These are phyloP conservation scores for Poecile montanus DNA, from an alignment of 2,797 vertebrate species.

Conservation along the genomic window DNA sequence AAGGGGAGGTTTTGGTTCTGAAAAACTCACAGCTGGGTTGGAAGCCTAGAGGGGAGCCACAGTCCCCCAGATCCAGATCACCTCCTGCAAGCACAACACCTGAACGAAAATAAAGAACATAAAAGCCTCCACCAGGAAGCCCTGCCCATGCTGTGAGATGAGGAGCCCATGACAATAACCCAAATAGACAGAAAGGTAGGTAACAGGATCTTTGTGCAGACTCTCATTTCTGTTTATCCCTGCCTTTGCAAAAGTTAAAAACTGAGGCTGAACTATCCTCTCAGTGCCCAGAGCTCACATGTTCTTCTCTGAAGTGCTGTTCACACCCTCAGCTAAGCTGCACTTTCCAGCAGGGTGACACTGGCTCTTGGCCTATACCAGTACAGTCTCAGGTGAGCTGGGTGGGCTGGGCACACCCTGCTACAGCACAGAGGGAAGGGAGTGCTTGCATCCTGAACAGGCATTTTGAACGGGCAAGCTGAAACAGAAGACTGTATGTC, in stretches of 20 bases:
- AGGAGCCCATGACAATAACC: not conserved
- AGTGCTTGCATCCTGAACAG: not conserved
- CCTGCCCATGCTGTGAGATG: not conserved
- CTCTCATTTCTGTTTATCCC: not conserved
- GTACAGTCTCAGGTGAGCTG: not conserved
- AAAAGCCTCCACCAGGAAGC: not conserved
- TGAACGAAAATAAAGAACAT: not conserved
- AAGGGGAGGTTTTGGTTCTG: not conserved
- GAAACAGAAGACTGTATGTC: not conserved
- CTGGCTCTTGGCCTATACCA: rapidly evolving
- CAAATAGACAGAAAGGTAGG: not conserved
- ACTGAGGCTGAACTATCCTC: not conserved
- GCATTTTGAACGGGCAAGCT: not conserved
- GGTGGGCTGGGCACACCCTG: not conserved
- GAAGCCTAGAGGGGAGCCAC: not conserved
- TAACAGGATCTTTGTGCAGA: not conserved
- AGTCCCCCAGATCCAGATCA: not conserved
- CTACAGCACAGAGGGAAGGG: not conserved
- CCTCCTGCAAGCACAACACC: not conserved
- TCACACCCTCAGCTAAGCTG: not conserved
- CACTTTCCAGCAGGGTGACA: not conserved
- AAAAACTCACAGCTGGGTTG: not conserved
- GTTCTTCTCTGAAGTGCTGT: not conserved
- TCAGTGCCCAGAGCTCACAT: not conserved
- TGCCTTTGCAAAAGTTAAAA: not conserved